Percentiles rank a stretch among this genome's conserved stretches.
Conservation (phyloP, 2,888 invertebrate genomes). For the Rhingia campestris region DNA sequence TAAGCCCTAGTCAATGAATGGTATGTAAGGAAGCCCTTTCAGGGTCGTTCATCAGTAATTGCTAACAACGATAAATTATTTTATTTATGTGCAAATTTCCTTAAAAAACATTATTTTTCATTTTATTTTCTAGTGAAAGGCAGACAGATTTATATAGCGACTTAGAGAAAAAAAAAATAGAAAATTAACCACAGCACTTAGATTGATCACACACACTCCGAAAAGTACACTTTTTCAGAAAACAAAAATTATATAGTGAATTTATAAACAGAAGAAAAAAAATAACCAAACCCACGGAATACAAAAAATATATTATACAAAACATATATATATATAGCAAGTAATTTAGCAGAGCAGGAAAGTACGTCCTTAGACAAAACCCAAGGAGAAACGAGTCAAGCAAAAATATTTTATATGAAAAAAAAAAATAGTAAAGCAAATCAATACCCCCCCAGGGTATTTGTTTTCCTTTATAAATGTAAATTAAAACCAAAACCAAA, state of each 20-base stretch:
- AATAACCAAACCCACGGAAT: slow-evolving; percentile 64
- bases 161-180: slow-evolving; percentile 18
- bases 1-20: background rate
- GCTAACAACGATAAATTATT: slow-evolving; percentile 64
- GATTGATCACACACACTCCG: slow-evolving; percentile 37
- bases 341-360: slow-evolving; percentile 51
- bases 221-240: slow-evolving; percentile 24
- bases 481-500: slow-evolving; percentile 28
- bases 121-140: background rate
- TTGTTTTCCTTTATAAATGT: slow-evolving; percentile 36
- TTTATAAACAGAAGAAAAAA: slow-evolving; percentile 58
- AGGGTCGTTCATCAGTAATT: slow-evolving; percentile 37
- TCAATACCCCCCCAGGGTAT: slow-evolving; percentile 10
- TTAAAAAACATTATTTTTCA: background rate
- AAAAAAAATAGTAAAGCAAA: slow-evolving; percentile 28
- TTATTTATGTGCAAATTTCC: background rate
- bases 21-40: background rate
- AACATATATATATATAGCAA: slow-evolving; percentile 32
- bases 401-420: slow-evolving; percentile 63
- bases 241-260: slow-evolving; percentile 54
- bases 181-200: slow-evolving; percentile 60
- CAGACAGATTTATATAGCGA: slow-evolving; percentile 23
- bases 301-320: slow-evolving; percentile 45
- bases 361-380: slow-evolving; percentile 45
- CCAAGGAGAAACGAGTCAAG: slow-evolving; percentile 43